Base-by-base conservation (phyloP, 2,113 vertebrate species). In the Monopterus albus region DNA sequence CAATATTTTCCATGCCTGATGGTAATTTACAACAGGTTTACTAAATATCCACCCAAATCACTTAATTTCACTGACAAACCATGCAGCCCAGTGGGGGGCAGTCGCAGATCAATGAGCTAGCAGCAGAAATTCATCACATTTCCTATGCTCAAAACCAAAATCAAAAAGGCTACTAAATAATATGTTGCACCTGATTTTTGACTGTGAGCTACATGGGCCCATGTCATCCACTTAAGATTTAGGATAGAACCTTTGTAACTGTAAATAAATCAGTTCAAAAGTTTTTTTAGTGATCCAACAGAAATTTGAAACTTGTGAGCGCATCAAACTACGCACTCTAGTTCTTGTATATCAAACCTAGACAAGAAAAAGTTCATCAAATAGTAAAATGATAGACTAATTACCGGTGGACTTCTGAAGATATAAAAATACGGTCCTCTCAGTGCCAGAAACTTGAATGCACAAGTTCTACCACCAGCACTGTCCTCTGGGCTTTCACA, bases 391-490 rank as follows among this genome's bases (percentile, higher is more conserved):
- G 2, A 21, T 14, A 65, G 21, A 15, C 8, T 47, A 61, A 92
- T 95, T 96, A 98, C 97, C 91, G 95, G 96, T 56, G 96, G 96
- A 61, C 79, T 87, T 82, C 89, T 91, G 93, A 97, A 96, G 91
- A 97, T 88, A 78, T 93, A 92, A 86, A 96, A 93, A 23, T 92
- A 95, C 2, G 95, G 94, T 64, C 96, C 95, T 78, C 94, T 97
- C 82, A 98, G 89, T 17, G 95, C 96, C 84, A 98, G 92, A 85
- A 97, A 97, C 89, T 94, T 96, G 91, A 93, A 93, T 65, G 85
- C 85, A 77, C 93, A 90, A 51, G 91, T 66, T 39, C 82, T 92
- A 47, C 85, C 78, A 26, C 90, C 83, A 53, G 92, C 79, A n/a
- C 83, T 79, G 75, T 85, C 92, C 61, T 94, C 94, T 1, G 93